Percentiles rank a stretch among this genome's conserved stretches.
These are phyloP conservation scores for Trypoxylon attenuatum DNA, from an alignment of 2,888 invertebrate species.

Conservation along the genomic window DNA sequence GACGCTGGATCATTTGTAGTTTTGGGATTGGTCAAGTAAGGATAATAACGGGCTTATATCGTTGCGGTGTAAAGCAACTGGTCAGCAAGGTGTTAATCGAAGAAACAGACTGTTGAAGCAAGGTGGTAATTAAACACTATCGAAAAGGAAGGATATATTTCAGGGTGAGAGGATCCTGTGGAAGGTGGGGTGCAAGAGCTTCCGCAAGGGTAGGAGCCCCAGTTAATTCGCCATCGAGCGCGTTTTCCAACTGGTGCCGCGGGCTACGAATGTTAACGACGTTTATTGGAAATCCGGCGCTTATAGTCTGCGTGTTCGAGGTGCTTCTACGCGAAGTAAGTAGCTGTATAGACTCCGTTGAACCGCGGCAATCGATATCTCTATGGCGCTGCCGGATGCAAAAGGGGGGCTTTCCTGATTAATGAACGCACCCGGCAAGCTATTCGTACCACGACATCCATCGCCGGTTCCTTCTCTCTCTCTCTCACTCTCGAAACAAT, in stretches of 20 bases:
- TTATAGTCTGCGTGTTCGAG: slow-evolving; percentile 39
- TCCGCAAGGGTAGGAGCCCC: not conserved
- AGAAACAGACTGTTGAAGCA: too few relatives aligned
- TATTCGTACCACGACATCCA: slow-evolving; percentile 41
- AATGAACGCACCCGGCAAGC: slow-evolving; percentile 58
- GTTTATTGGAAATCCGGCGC: slow-evolving; percentile 48
- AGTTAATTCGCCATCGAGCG: not conserved
- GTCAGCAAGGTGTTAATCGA: too few relatives aligned
- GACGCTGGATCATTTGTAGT: too few relatives aligned
- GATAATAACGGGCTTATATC: too few relatives aligned
- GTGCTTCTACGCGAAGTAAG: slow-evolving; percentile 52
- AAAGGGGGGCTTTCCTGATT: slow-evolving; percentile 63
- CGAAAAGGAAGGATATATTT: too few relatives aligned
- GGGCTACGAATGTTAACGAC: slow-evolving; percentile 40
- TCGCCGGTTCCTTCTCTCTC: slow-evolving; percentile 40
- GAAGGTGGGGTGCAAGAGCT: not conserved
- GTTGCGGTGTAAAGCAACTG: too few relatives aligned
- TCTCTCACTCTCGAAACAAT: slow-evolving; percentile 35
- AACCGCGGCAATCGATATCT: slow-evolving; percentile 63
- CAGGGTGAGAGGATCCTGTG: too few relatives aligned
- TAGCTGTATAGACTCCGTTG: slow-evolving; percentile 53
- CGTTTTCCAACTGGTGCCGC: not conserved
- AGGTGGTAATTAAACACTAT: too few relatives aligned
- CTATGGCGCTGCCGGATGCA: slow-evolving; percentile 58
- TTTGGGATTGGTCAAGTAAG: too few relatives aligned